These are phyloP conservation scores for Sorex araneus DNA, from an alignment of 2,113 vertebrate species.

Conservation along the genomic window DNA sequence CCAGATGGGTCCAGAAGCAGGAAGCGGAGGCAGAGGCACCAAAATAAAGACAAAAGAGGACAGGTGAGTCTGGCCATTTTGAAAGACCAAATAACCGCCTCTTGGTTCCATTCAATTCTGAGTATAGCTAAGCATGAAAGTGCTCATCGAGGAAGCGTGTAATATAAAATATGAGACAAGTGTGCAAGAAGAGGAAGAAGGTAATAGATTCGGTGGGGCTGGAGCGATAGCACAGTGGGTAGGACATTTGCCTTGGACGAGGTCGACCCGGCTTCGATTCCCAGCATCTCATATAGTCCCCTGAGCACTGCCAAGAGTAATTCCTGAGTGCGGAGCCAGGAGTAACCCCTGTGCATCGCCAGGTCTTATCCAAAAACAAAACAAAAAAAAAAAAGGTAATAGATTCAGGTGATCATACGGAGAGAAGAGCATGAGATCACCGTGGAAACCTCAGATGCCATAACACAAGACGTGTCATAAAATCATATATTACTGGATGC, in stretches of 20 bases:
- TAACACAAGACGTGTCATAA: background rate
- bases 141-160: constrained; percentile 52
- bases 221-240: too few relatives aligned
- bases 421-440: background rate
- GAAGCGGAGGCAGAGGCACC: constrained; percentile 13
- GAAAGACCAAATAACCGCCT: constrained; percentile 3
- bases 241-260: too few relatives aligned
- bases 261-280: too few relatives aligned
- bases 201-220: background rate
- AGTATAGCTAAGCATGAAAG: background rate
- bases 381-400: too few relatives aligned
- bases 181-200: constrained; percentile 8
- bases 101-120: background rate
- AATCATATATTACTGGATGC: background rate
- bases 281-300: too few relatives aligned
- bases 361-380: too few relatives aligned
- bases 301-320: too few relatives aligned
- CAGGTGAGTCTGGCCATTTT: background rate
- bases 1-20: background rate
- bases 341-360: too few relatives aligned
- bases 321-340: too few relatives aligned
- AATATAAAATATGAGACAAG: constrained; percentile 4
- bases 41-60: constrained; percentile 37
- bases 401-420: background rate
- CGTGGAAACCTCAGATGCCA: background rate